Percentiles rank a stretch among this genome's conserved stretches.
These are phyloP conservation scores for Chaetodon trifasciatus DNA, from an alignment of 2,797 vertebrate genomes.

Conservation along the genomic window DNA sequence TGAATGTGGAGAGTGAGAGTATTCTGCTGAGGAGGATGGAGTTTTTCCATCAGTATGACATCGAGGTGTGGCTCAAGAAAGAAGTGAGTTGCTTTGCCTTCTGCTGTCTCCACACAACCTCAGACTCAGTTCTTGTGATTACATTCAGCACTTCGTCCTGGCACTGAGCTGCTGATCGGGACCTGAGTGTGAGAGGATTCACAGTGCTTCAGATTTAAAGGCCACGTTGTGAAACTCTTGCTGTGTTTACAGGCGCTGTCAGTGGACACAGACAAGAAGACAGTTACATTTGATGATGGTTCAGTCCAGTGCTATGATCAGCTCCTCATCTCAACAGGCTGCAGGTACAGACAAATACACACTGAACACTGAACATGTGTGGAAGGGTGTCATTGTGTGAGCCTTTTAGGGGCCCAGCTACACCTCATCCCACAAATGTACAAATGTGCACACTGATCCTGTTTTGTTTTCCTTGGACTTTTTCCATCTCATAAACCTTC, in stretches of 20 bases:
- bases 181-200: neutral
- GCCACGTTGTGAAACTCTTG: neutral
- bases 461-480: no score
- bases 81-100: constrained; percentile 79
- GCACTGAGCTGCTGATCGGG: neutral
- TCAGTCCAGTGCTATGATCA: constrained; percentile 85
- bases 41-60: constrained; percentile 81
- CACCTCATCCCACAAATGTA: neutral
- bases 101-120: neutral
- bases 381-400: no score
- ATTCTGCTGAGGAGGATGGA: constrained; percentile 86
- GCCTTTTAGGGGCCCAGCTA: no score
- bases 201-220: neutral
- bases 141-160: no score
- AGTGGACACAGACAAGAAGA: constrained; percentile 85
- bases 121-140: neutral
- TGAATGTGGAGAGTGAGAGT: constrained; percentile 82
- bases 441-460: neutral
- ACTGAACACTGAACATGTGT: neutral
- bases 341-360: constrained; percentile 79
- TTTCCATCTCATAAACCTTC: no score
- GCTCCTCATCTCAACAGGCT: constrained; percentile 90
- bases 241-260: constrained; percentile 80
- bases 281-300: constrained; percentile 83
- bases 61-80: constrained; percentile 88